Conservation (phyloP, 2,113 vertebrate genomes). For the Oreochromis aureus region DNA sequence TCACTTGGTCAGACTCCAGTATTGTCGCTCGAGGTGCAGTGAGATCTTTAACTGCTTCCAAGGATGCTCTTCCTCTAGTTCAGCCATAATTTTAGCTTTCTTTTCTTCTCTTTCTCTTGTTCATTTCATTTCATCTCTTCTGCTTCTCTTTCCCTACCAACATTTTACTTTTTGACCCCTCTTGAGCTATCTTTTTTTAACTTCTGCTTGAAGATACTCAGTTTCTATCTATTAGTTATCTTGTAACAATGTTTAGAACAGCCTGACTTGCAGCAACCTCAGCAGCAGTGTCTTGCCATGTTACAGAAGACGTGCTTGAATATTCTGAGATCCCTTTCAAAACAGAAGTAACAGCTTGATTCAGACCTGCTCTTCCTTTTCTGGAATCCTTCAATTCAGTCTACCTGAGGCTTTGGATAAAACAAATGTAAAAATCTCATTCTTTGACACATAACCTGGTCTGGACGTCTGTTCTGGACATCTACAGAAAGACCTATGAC, state of each 20-base stretch:
- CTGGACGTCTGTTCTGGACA: not conserved
- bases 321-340: not conserved
- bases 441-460: not conserved
- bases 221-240: constrained; percentile 2
- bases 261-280: constrained; percentile 19
- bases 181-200: not conserved
- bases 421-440: not conserved
- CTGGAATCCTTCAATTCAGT: not conserved
- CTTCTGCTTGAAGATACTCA: not conserved
- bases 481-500: not conserved
- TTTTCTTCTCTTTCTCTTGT: not conserved
- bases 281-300: not conserved
- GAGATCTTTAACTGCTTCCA: not conserved
- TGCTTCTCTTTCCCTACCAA: not conserved
- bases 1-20: not conserved
- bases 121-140: not conserved
- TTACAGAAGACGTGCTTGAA: not conserved
- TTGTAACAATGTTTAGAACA: constrained; percentile 29
- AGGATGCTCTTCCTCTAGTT: not conserved
- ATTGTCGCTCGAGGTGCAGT: not conserved
- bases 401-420: not conserved
- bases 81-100: not conserved
- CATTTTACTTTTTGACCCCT: not conserved
- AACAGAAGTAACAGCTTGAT: not conserved
- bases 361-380: not conserved